Evolutionary conservation across 2,888 invertebrate genomes (phyloP), one percentile per base, ranked within the genome.

Genomic region (Diplazon laetatorius): DNA sequence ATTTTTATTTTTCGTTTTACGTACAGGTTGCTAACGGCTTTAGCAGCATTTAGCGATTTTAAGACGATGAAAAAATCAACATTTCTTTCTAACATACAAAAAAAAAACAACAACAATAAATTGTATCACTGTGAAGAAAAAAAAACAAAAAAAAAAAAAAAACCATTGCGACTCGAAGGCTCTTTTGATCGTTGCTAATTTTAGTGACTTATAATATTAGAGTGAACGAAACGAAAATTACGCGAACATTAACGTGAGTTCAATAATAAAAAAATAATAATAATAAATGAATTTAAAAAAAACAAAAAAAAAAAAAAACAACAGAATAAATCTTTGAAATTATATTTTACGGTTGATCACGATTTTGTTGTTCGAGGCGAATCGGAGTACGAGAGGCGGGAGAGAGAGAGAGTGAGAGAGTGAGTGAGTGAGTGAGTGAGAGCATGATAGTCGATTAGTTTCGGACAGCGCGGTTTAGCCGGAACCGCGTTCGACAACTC

Each of bases 401-500:
- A n/a, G n/a, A n/a, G n/a, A n/a, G n/a, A n/a, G 10, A 42, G 12
- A 42, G 12, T 6, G 52, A 25, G 22, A 25, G 16, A 5, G 39
- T 20, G 14, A 12, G 10, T n/a, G n/a, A n/a, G n/a, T n/a, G n/a
- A n/a, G 10, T 8, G 12, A 42, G 12, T 6, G 52, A 25, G 22
- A 25, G 16, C n/a, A n/a, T n/a, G 1, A 10, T 22, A 52, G 52
- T 66, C 25, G 50, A 66, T 66, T 66, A 66, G 22, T 52, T 66
- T 66, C 39, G 10, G 52, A 37, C 50, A 65, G 22, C 14, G 44
- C 9, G 62, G 30, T 30, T 30, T 16, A 20, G 48, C 30, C 20
- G 35, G 30, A 14, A 22, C 52, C 66, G 18, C 16, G 52, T 50
- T 66, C 66, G 66, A 66, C 66, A 52, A 66, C 66, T 52, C 66